Percentiles rank a stretch among this genome's conserved stretches.
Evolutionary conservation across 2,797 vertebrate species (phyloP).

Genomic region (Caiman crocodilus): DNA sequence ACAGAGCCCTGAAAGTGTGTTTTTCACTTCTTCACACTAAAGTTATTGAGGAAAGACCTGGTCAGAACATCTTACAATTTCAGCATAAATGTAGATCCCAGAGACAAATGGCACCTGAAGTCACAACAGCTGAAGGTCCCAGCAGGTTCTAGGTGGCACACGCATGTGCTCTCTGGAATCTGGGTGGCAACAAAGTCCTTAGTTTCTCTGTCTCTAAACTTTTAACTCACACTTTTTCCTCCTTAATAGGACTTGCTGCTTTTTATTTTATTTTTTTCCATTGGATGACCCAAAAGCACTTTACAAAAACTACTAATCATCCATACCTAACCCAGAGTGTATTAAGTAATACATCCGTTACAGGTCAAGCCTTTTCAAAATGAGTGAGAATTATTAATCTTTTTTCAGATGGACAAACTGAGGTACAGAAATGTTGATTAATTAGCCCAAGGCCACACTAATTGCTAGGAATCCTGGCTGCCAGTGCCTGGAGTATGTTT

Average conservation of each 20-base stretch:
- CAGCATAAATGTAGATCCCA: slow-evolving; percentile 62
- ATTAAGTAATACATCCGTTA: background rate
- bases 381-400: background rate
- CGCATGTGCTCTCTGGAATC: slow-evolving; percentile 1
- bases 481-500: background rate
- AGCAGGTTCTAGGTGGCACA: background rate
- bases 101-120: slow-evolving; percentile 79
- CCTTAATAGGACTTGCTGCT: background rate
- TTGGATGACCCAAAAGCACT: background rate
- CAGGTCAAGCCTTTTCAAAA: background rate
- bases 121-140: slow-evolving; percentile 82
- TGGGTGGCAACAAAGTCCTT: background rate
- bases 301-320: background rate
- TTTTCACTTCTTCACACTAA: slow-evolving; percentile 44
- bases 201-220: background rate
- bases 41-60: background rate
- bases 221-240: background rate
- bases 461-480: background rate
- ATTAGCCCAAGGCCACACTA: background rate
- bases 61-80: slow-evolving; percentile 13
- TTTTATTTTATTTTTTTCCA: background rate
- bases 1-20: background rate
- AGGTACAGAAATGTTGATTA: background rate
- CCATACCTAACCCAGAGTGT: background rate
- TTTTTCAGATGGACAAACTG: background rate